Evolutionary conservation across 2,797 vertebrate genomes (phyloP), one percentile per base, ranked within the genome.

Genomic region (Petrocephalus sullivani): DNA sequence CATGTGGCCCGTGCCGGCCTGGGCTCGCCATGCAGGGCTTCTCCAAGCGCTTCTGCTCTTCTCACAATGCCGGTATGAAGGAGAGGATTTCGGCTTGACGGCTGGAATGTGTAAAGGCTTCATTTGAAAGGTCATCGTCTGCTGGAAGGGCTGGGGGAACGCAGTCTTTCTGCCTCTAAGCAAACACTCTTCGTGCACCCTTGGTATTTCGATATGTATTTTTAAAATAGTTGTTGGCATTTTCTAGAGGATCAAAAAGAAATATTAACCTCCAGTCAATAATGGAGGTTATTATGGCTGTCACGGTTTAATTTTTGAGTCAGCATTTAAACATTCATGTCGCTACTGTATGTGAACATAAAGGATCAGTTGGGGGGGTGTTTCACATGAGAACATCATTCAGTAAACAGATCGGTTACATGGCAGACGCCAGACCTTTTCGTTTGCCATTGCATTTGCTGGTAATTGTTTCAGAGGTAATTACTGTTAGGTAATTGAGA

Each of bases 271-370:
- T 85, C 54, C 19, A 85, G 49, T 28, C 49, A 28, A 54, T 85
- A 54, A 53, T 85, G 21, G 49, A 54, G 83, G 49, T 85, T 28
- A 54, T 85, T 28, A 85, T 10, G 83, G 54, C 49, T 85, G 54
- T 85, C 54, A 23, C 0, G 16, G n/a, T 85, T 85, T 53, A 53
- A 86, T 86, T 56, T 78, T 78, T 78, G 71, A 78, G 71, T 83
- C 51, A 14, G 81, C 46, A 23, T 83, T 83, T 49, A 83, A 54
- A 54, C 46, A 51, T 83, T 54, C 49, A 51, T 28, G 51, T 49
- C 12, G 46, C 81, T 83, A 21, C 81, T 83, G 51, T 51, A 51
- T 83, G 53, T 83, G 46, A 83, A 83, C 51, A 83, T 54, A 8
- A 51, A 54, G 81, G 46, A 49, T 83, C 53, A 23, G n/a, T 54